Percentiles rank a stretch among this genome's conserved stretches.
Evolutionary conservation across 2,888 invertebrate species (phyloP).

Genomic region (Torymus texanus): DNA sequence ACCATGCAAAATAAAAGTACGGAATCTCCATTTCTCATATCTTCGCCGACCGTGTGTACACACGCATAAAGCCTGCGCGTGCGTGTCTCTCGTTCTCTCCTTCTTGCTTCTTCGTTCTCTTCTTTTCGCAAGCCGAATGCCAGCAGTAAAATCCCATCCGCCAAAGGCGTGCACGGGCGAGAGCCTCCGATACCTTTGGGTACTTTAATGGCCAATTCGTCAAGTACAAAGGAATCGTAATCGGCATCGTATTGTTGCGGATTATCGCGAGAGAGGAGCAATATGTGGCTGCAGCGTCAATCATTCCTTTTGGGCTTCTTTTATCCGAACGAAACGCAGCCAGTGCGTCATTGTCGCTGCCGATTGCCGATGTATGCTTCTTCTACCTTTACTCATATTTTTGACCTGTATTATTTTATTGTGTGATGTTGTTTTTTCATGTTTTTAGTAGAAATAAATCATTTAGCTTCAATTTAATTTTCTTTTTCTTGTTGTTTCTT

Average conservation of each 20-base stretch:
- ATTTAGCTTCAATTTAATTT: neutral
- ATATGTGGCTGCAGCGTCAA: constrained; percentile 33
- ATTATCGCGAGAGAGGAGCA: constrained; percentile 18
- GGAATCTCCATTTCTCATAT: constrained; percentile 16
- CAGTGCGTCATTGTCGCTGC: neutral
- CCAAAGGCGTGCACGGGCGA: constrained; percentile 36
- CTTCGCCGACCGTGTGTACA: neutral
- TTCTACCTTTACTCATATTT: neutral
- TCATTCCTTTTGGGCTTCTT: constrained; percentile 38
- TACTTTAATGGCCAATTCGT: constrained; percentile 56
- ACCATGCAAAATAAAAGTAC: constrained; percentile 36
- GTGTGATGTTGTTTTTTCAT: too few relatives aligned
- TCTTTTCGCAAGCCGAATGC: constrained; percentile 26
- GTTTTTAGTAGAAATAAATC: too few relatives aligned
- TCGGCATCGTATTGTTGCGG: constrained; percentile 48
- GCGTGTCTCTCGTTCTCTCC: constrained; percentile 8
- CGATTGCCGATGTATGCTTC: neutral
- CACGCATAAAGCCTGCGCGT: neutral
- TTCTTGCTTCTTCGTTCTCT: constrained; percentile 5
- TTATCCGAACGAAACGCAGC: constrained; percentile 10
- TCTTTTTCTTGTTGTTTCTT: neutral
- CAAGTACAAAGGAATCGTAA: constrained; percentile 56
- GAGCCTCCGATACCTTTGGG: constrained; percentile 46
- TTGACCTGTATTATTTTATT: neutral
- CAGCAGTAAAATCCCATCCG: constrained; percentile 49